Evolutionary conservation across 2,113 vertebrate genomes (phyloP), one percentile per base, ranked within the genome.

Genomic region (Bubo bubo): DNA sequence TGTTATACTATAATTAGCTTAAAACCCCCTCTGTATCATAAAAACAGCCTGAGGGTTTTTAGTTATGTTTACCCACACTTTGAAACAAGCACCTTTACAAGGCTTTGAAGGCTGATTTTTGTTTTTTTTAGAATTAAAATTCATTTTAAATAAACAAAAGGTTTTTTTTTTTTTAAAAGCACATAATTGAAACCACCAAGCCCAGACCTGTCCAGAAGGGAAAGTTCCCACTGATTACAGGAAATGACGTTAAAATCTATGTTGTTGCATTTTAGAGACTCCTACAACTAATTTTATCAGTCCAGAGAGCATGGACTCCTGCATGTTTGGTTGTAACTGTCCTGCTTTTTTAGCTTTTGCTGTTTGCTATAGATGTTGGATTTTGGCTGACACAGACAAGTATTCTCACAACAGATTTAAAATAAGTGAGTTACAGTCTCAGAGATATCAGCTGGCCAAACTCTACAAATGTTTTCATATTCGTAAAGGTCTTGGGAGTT

Each of bases 21-120:
- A 47, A 92, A n/a, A 1, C 0, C 0, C 7, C 2, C 3, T 43
- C 41, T n/a, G 8, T 52, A 37, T 39, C 15, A 32, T n/a, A 50
- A 87, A 84, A 90, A 20, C 14, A 62, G 11, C 8, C 27, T 27
- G 26, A 45, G 9, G 5, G 5, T 2, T 43, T 94, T 85, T 34
- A n/a, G 19, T 39, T 55, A 50, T 55, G 10, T 37, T 82, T 79
- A 58, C 14, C 4, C 6, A 2, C 3, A 35, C 21, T 71, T 88
- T 58, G 18, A 77, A 81, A 70, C 5, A 66, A 76, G 30, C 2
- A 49, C 3, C 2, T 76, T 88, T 64, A 32, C 8, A 72, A 52
- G 3, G 2, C 1, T 76, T 88, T 73, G 41, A 79, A 82, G 13
- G 30, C 3, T 66, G 10, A 6, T 10, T 8, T 52, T 12, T 47